These are phyloP conservation scores for Caenorhabditis sp. DNA, from an alignment of 2,888 invertebrate species.

Conservation along the genomic window DNA sequence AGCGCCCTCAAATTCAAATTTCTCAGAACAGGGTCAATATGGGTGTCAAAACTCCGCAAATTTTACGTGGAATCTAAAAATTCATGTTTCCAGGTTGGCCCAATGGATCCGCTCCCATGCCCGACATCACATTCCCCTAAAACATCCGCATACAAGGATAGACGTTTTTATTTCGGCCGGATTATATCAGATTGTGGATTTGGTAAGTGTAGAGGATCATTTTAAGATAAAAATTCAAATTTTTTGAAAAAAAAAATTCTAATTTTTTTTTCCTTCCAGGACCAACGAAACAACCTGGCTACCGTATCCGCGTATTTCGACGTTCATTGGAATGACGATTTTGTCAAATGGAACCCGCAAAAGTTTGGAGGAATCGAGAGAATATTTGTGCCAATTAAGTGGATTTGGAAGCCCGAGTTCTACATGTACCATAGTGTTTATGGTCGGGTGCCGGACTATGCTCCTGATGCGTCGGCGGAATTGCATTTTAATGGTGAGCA, in stretches of 20 bases:
- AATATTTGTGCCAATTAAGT: conserved; percentile 80
- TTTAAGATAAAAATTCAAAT: neutral
- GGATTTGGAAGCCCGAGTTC: conserved; percentile 82
- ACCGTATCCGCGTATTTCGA: conserved; percentile 83
- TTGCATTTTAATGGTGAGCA: conserved; percentile 68
- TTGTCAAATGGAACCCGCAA: conserved; percentile 76
- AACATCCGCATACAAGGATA: conserved; percentile 68
- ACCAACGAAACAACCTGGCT: conserved; percentile 82
- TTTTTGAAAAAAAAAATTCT: neutral
- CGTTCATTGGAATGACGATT: conserved; percentile 80
- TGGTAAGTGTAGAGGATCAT: conserved; percentile 68
- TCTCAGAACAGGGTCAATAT: neutral
- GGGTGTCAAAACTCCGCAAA: neutral
- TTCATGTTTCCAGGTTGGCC: conserved; percentile 47
- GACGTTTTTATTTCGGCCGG: conserved; percentile 80
- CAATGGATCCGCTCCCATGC: conserved; percentile 65
- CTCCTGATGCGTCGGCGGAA: conserved; percentile 78
- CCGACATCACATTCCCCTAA: conserved; percentile 67
- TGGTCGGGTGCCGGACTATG: conserved; percentile 80
- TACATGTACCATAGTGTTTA: conserved; percentile 82
- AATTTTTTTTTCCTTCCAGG: conserved; percentile 66
- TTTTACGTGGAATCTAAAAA: neutral
- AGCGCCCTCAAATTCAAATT: neutral
- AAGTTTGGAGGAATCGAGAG: conserved; percentile 74
- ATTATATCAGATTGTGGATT: conserved; percentile 82